These are phyloP conservation scores for Albula glossodonta DNA, from an alignment of 2,113 vertebrate species.

Conservation along the genomic window DNA sequence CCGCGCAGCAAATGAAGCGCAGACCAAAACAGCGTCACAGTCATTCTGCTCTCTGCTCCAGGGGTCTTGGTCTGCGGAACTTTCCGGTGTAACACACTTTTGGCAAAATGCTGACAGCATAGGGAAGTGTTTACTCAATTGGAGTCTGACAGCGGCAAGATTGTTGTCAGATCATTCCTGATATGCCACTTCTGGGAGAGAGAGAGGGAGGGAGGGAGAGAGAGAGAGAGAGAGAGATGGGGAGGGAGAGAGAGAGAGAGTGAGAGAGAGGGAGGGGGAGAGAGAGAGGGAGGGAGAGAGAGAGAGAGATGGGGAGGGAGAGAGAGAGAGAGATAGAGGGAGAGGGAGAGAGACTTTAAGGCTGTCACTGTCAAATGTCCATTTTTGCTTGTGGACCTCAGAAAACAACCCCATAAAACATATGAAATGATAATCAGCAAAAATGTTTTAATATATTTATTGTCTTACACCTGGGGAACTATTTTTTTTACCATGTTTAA, in stretches of 20 bases:
- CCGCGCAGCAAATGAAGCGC: conserved; percentile 30
- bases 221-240: too few species aligned
- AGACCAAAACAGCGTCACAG: conserved; percentile 21
- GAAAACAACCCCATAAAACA: background rate
- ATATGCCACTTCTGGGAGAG: background rate
- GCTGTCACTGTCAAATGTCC: background rate
- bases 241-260: background rate
- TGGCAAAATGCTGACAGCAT: background rate
- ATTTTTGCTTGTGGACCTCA: background rate
- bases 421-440: background rate
- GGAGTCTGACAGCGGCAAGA: background rate
- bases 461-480: too few species aligned
- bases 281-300: background rate
- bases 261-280: background rate
- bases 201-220: background rate
- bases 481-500: background rate
- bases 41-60: conserved; percentile 6
- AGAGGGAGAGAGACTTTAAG: background rate
- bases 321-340: background rate
- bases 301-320: background rate
- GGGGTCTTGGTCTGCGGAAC: background rate
- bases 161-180: background rate
- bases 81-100: background rate
- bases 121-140: background rate
- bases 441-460: background rate